Percentiles rank a stretch among this genome's conserved stretches.
Conservation (phyloP, 2,888 invertebrate genomes). For the Cephus pygmeus region DNA sequence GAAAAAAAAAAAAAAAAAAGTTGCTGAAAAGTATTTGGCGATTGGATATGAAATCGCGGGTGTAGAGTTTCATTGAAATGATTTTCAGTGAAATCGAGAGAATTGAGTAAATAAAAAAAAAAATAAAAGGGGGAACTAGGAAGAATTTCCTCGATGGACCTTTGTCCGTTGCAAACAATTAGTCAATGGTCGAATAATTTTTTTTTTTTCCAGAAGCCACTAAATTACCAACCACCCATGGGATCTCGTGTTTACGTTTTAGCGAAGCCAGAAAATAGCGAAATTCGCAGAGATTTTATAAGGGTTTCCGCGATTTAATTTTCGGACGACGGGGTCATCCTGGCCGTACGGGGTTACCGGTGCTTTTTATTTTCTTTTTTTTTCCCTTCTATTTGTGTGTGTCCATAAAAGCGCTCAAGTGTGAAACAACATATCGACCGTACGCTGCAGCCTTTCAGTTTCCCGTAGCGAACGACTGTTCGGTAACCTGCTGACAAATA, state of each 20-base stretch:
- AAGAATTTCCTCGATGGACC: not conserved
- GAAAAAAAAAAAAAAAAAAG: not conserved
- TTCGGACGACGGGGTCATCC: slow-evolving; percentile 20
- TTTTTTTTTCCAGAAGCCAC: slow-evolving; percentile 46
- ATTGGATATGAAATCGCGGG: not conserved
- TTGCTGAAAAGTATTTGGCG: not conserved
- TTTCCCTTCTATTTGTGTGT: slow-evolving; percentile 1
- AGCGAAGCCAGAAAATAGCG: slow-evolving; percentile 54
- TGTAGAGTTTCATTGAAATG: not conserved
- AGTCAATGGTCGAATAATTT: slow-evolving; percentile 22
- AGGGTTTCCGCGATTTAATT: slow-evolving; percentile 50
- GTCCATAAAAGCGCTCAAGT: slow-evolving; percentile 7
- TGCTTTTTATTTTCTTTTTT: slow-evolving; percentile 14
- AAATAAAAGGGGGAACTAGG: not conserved
- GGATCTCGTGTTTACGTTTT: slow-evolving; percentile 46
- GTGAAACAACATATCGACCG: slow-evolving; percentile 4
- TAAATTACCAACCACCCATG: slow-evolving; percentile 25
- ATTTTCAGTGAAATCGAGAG: not conserved
- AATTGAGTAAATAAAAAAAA: not conserved
- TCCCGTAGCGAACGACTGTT: not conserved
- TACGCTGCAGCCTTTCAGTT: not conserved
- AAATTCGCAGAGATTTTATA: slow-evolving; percentile 44
- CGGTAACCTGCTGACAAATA: not conserved
- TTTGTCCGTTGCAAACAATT: slow-evolving; percentile 29
- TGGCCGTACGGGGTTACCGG: slow-evolving; percentile 5